phyloP scores from a whole-genome alignment of 2,113 vertebrate genomes.

The Engraulis encrasicolus region DNA sequence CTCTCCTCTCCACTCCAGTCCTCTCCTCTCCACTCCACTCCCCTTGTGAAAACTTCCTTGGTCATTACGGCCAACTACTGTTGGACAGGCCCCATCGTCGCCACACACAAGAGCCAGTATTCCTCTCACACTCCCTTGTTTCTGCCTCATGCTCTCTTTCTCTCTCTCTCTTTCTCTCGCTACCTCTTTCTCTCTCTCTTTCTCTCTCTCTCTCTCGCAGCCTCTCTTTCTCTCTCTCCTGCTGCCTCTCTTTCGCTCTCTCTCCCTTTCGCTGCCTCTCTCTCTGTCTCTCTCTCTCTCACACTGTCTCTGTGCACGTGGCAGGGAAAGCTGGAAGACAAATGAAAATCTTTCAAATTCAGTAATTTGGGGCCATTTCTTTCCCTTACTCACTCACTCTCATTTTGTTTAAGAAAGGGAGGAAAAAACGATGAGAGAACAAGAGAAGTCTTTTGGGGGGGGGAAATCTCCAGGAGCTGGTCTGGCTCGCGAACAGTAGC shows the following conservation, averaged over 20 bases:
- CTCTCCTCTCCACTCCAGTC: no score
- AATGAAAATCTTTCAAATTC: not conserved
- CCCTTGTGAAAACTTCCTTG: constrained; percentile 34
- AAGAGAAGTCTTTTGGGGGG: not conserved
- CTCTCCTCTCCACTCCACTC: no score
- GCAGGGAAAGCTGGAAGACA: not conserved
- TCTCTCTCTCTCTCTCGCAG: not conserved
- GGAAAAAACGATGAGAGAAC: no score
- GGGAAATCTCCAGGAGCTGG: not conserved
- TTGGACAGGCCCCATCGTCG: not conserved
- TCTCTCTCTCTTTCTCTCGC: not conserved
- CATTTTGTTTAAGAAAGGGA: not conserved
- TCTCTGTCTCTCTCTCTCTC: not conserved
- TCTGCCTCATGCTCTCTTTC: no score
- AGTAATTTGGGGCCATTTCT: not conserved
- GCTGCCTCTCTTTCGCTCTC: no score
- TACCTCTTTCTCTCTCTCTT: no score
- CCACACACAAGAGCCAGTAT: not conserved
- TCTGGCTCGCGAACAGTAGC: constrained; percentile 3
- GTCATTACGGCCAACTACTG: constrained; percentile 20
- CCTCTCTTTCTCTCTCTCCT: no score
- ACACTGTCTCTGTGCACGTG: not conserved
- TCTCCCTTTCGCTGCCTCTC: not conserved
- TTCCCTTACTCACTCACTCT: not conserved
- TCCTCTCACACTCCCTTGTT: not conserved